Percentiles rank a stretch among this genome's conserved stretches.
Conservation (phyloP, 2,797 vertebrate species). For the Notolepis coatsorum region DNA sequence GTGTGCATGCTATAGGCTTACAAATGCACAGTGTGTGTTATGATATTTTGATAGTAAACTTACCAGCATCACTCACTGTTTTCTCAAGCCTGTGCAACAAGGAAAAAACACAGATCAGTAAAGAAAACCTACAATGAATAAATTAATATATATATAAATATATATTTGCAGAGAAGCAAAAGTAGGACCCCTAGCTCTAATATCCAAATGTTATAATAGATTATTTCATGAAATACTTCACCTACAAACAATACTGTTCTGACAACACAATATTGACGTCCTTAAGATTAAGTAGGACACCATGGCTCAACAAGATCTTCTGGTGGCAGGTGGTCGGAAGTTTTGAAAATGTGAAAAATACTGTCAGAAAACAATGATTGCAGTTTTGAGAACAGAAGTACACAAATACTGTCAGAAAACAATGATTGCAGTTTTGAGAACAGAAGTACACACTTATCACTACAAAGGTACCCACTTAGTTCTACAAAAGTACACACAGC, state of each 20-base stretch:
- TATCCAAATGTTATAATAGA: not conserved
- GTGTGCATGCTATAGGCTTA: not conserved
- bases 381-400: too few relatives aligned
- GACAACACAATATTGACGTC: not conserved
- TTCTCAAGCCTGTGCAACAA: slow-evolving; percentile 55
- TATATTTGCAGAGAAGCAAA: not conserved
- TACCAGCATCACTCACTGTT: slow-evolving; percentile 62
- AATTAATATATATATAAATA: not conserved
- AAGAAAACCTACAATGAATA: slow-evolving; percentile 10
- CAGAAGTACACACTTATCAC: too few relatives aligned
- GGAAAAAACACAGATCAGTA: not conserved
- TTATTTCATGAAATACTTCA: not conserved
- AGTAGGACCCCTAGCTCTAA: not conserved
- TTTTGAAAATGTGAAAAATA: not conserved
- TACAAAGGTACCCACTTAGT: too few relatives aligned
- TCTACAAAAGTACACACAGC: too few relatives aligned
- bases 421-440: too few relatives aligned
- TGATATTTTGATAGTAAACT: slow-evolving; percentile 23
- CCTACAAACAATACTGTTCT: not conserved
- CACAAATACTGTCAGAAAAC: too few relatives aligned
- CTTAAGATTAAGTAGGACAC: not conserved
- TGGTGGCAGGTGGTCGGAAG: not conserved
- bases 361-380: too few relatives aligned
- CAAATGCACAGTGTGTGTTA: not conserved
- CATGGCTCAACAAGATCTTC: not conserved